Evolutionary conservation across 2,888 invertebrate species (phyloP), one percentile per base, ranked within the genome.

Genomic region (Uloborus plumipes): DNA sequence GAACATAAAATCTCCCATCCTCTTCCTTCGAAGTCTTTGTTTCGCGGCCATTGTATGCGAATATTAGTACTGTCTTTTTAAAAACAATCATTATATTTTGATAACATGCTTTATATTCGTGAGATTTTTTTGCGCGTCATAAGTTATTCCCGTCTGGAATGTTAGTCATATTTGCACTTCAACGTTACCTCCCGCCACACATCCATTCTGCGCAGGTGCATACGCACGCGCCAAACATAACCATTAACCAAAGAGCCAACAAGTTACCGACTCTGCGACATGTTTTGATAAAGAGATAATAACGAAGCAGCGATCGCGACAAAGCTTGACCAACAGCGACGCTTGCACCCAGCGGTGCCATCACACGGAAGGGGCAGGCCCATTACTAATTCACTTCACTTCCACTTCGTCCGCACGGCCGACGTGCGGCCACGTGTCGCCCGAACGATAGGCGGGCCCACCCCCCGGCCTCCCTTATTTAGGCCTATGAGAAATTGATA

Each of bases 271-370:
- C 22, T 16, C 55, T 51, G 18, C 55, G 11, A 69, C 31, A 31
- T 26, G 31, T n/a, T 18, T 31, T 20, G 16, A 13, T 13, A 26
- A 61, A 72, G 71, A 72, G 50, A 61, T 61, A 20, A 50, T 47
- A 39, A 39, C 59, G 26, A 66, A 51, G 39, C 59, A 49, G 49
- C 67, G 65, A 47, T 14, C 49, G 47, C 7, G 49, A 7, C 22
- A n/a, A 16, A 16, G 50, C 67, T 73, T 80, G 79, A 80, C 79
- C 79, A 80, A 72, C 49, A 61, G 72, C 79, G 53, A 65, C 73
- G 61, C 69, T 73, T 72, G 79, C 79, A 80, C 79, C 79, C 79
- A 80, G 59, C 39, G 79, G 79, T 73, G 51, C 79, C 79, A 80
- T 80, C 79, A 80, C 72, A 66, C 53, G 39, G 39, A 39, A 39